Evolutionary conservation across 2,888 invertebrate species (phyloP).

Genomic region (Mylabris sibirica): DNA sequence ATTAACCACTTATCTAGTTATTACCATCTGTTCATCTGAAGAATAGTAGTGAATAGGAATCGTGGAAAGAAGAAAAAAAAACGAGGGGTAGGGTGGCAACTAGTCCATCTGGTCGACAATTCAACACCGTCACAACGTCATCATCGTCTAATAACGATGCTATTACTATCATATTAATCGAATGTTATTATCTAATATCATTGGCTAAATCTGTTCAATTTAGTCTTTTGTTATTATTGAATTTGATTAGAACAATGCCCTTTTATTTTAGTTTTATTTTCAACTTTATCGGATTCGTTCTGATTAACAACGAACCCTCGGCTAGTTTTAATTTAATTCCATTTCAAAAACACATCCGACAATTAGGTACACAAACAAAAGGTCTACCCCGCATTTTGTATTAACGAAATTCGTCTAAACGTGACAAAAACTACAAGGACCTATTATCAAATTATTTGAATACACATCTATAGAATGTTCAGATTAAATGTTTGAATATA

Average conservation of each 20-base stretch:
- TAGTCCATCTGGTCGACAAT: slow-evolving; percentile 24
- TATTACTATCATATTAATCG: slow-evolving; percentile 32
- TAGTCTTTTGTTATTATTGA: slow-evolving; percentile 26
- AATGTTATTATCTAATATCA: slow-evolving; percentile 33
- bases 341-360: slow-evolving; percentile 30
- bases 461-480: background rate
- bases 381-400: slow-evolving; percentile 6
- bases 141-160: slow-evolving; percentile 19
- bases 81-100: slow-evolving; percentile 12
- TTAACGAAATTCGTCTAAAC: slow-evolving; percentile 2
- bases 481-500: background rate
- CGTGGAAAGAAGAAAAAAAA: slow-evolving; percentile 22
- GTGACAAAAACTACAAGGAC: slow-evolving; percentile 9
- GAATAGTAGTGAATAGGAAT: slow-evolving; percentile 34
- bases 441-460: background rate
- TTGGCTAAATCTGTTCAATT: slow-evolving; percentile 21
- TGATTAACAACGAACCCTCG: slow-evolving; percentile 21
- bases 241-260: slow-evolving; percentile 34
- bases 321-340: slow-evolving; percentile 34
- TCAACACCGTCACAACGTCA: slow-evolving; percentile 19
- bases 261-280: slow-evolving; percentile 34
- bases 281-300: slow-evolving; percentile 23
- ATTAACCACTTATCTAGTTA: slow-evolving; percentile 42
- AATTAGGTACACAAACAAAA: slow-evolving; percentile 34
- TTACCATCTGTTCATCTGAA: slow-evolving; percentile 41